These are phyloP conservation scores for Probaryconus sp. DNA, from an alignment of 1,140 invertebrate species.

Conservation along the genomic window DNA sequence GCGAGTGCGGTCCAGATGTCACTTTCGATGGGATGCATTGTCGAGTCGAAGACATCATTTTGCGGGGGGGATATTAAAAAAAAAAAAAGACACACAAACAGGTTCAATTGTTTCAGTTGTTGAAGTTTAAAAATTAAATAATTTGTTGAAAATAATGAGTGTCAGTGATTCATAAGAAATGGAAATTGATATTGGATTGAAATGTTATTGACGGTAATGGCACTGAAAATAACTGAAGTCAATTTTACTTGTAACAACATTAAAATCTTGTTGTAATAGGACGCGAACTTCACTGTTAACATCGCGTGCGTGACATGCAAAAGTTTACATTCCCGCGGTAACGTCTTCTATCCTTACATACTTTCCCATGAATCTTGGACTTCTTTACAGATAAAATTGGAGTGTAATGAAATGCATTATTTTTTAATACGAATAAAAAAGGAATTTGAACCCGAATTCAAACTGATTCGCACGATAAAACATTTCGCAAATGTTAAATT, in stretches of 20 bases:
- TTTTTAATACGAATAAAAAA: background rate
- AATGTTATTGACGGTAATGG: slow-evolving; percentile 4
- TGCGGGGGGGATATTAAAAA: slow-evolving; percentile 40
- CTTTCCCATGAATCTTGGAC: slow-evolving; percentile 25
- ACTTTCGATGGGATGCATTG: slow-evolving; percentile 50
- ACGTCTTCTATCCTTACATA: slow-evolving; percentile 15
- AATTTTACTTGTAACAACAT: slow-evolving; percentile 7
- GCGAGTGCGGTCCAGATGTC: slow-evolving; percentile 54
- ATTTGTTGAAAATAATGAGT: too few relatives aligned
- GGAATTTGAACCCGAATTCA: background rate
- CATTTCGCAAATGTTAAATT: too few relatives aligned
- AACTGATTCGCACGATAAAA: background rate
- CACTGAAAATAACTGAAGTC: too few relatives aligned
- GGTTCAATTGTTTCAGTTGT: too few relatives aligned
- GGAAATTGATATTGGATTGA: too few relatives aligned
- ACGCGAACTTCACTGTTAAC: slow-evolving; percentile 31
- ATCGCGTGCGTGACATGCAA: slow-evolving; percentile 46
- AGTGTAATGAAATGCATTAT: background rate
- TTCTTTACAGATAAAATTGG: slow-evolving; percentile 7
- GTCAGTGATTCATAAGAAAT: too few relatives aligned
- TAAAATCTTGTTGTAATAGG: slow-evolving; percentile 27
- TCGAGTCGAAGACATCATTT: slow-evolving; percentile 47
- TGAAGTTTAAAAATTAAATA: too few relatives aligned
- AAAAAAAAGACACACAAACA: slow-evolving; percentile 39
- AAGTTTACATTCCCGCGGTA: slow-evolving; percentile 32